Base-by-base conservation (phyloP, 2,888 invertebrate genomes). In the Panzeria rudis region DNA sequence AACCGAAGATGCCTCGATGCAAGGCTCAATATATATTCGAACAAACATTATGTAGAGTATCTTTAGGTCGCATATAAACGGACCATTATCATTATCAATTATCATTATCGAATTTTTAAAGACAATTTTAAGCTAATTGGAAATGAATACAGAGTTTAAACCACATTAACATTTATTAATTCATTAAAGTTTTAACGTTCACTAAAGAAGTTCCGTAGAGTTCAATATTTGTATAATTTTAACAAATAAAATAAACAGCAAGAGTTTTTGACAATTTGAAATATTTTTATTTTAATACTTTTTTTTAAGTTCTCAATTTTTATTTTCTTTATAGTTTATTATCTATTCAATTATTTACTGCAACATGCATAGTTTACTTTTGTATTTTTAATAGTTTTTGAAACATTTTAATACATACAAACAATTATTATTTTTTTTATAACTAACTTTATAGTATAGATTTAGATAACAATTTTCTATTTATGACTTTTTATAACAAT, bases 381-480 rank as follows among this genome's bases (percentile, higher is more conserved):
- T 69, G 50, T 20, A 64, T 56, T 64, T 66, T 13, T 52, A 54
- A 61, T 81, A 61, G 76, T 82, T 82, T 76, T 76, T 64, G 62
- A 82, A 82, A 76, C 82, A 76, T 62, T 76, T 76, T 76, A 69
- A 23, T 81, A 54, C 62, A 56, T 50, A 76, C 29, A 76, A 69
- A 76, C 76, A 82, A 73, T 80, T 64, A 64, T 59, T 52, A 64
- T 35, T 29, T 68, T 61, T 71, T 35, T 59, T 71, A n/a, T 54
- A 54, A 35, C 61, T 61, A 50, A 50, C 38, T 69, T 82, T 75
- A 29, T 71, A 85, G 50, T 66, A 71, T 32, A 85, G 85, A 82
- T 75, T 79, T 66, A 66, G 62, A 47, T 82, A 85, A 85, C 82
- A 78, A 69, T 73, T 69, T 61, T 77, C 52, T 75, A 75, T 79